Evolutionary conservation across 1,140 invertebrate genomes (phyloP).

Genomic region (Oedothorax gibbosus): DNA sequence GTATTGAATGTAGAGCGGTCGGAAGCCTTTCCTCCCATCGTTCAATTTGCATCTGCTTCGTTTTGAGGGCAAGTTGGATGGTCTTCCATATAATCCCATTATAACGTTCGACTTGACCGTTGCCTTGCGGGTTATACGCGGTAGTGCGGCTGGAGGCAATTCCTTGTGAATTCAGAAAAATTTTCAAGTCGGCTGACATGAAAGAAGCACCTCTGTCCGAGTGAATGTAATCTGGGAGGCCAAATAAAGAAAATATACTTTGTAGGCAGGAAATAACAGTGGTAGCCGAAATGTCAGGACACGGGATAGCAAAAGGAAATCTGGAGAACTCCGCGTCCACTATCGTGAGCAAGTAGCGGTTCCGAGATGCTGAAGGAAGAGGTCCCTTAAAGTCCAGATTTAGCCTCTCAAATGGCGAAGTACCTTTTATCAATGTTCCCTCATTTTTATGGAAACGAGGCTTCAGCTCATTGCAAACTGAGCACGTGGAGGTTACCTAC

Average conservation of each 20-base stretch:
- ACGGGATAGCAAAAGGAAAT: slow-evolving; percentile 64
- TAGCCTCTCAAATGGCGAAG: slow-evolving; percentile 63
- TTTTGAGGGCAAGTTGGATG: slow-evolving; percentile 48
- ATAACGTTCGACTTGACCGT: slow-evolving; percentile 60
- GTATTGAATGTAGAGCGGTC: slow-evolving; percentile 4
- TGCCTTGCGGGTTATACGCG: slow-evolving; percentile 58
- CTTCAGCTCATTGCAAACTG: slow-evolving; percentile 61
- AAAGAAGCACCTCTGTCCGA: slow-evolving; percentile 62
- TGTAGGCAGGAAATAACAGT: not conserved
- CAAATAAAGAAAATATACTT: slow-evolving; percentile 4
- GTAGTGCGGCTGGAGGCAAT: slow-evolving; percentile 60
- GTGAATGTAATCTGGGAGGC: slow-evolving; percentile 37
- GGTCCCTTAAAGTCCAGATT: slow-evolving; percentile 64
- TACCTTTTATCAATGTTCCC: slow-evolving; percentile 63
- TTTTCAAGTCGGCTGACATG: slow-evolving; percentile 62
- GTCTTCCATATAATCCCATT: slow-evolving; percentile 63
- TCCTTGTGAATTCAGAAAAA: slow-evolving; percentile 28
- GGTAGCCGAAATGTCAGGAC: not conserved
- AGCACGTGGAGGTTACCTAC: not conserved
- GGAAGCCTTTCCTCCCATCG: slow-evolving; percentile 35
- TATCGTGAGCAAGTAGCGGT: slow-evolving; percentile 64
- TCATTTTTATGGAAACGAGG: slow-evolving; percentile 51
- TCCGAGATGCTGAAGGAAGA: slow-evolving; percentile 63
- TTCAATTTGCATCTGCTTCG: slow-evolving; percentile 20
- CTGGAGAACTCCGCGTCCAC: slow-evolving; percentile 66